Conservation (phyloP, 92 coral and sea anemone genomes). For the Isaurus tuberculatus region DNA sequence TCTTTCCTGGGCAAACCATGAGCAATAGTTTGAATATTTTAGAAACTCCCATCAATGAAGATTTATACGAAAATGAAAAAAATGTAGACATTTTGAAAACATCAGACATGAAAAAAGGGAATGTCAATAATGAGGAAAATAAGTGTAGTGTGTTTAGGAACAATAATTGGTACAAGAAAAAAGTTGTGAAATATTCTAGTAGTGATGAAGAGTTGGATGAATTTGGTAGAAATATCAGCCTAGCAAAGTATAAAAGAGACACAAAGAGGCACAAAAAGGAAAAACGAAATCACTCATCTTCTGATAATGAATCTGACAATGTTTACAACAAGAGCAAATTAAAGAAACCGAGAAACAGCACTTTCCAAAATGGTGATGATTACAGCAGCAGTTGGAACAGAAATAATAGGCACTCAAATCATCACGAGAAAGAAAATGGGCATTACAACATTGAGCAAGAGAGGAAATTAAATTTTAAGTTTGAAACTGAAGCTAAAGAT, state of each 20-base stretch:
- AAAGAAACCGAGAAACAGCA: slow-evolving; percentile 14
- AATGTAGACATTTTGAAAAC: background rate
- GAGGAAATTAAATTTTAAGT: slow-evolving; percentile 88
- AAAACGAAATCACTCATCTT: background rate
- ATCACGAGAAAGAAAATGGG: slow-evolving; percentile 24
- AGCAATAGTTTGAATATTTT: background rate
- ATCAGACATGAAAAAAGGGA: background rate
- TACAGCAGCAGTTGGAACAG: slow-evolving; percentile 31
- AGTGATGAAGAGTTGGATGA: background rate
- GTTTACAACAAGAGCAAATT: slow-evolving; percentile 32
- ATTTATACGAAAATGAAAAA: background rate
- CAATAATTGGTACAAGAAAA: background rate
- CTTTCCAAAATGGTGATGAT: slow-evolving; percentile 45
- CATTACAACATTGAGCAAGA: slow-evolving; percentile 85
- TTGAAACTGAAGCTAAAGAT: slow-evolving; percentile 74
- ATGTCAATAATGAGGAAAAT: slow-evolving; percentile 25
- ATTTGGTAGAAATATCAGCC: slow-evolving; percentile 36
- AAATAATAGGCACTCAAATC: slow-evolving; percentile 29
- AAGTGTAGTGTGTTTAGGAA: slow-evolving; percentile 11
- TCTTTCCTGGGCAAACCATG: too few relatives aligned
- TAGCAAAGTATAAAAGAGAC: slow-evolving; percentile 32
- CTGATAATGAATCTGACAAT: slow-evolving; percentile 23
- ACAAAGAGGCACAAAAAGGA: slow-evolving; percentile 11
- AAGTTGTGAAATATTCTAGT: background rate
- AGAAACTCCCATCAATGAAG: background rate